phyloP scores from a whole-genome alignment of 1,140 invertebrate species.

The Lasaia peninsularis region DNA sequence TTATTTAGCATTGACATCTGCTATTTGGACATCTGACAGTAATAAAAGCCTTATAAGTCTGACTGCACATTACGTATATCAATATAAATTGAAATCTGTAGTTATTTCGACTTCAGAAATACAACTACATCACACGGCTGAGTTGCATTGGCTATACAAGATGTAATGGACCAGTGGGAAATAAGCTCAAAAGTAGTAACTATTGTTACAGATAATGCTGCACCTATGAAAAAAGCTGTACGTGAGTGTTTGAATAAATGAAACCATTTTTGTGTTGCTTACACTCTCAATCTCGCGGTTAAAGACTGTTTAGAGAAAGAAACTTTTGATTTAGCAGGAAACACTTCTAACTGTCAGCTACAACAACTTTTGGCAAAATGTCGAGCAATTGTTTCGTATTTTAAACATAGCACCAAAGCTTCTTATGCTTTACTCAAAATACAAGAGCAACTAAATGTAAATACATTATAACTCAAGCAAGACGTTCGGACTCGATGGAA shows the following conservation, averaged over 20 bases:
- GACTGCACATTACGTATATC: conserved; percentile 33
- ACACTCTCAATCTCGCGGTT: conserved; percentile 28
- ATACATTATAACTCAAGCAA: conserved; percentile 32
- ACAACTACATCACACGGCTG: conserved; percentile 21
- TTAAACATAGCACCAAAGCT: conserved; percentile 25
- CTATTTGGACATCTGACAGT: conserved; percentile 42
- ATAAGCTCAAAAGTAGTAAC: conserved; percentile 25
- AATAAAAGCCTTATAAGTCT: conserved; percentile 34
- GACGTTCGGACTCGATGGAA: conserved; percentile 38
- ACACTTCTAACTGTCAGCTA: conserved; percentile 20
- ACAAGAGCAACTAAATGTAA: conserved; percentile 27
- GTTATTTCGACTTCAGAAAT: conserved; percentile 33
- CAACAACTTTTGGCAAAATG: conserved; percentile 23
- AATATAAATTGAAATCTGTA: conserved; percentile 23
- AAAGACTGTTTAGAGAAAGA: conserved; percentile 26
- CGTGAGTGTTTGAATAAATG: conserved; percentile 26
- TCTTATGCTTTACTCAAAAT: conserved; percentile 19
- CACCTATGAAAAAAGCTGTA: conserved; percentile 33
- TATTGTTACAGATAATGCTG: conserved; percentile 30
- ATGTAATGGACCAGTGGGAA: conserved; percentile 24
- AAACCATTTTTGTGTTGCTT: conserved; percentile 29
- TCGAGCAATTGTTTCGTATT: conserved; percentile 26
- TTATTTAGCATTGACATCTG: conserved; percentile 33
- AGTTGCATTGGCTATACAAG: conserved; percentile 23
- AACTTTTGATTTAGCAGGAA: conserved; percentile 15